Percentiles rank a stretch among this genome's conserved stretches.
These are phyloP conservation scores for Caenorhabditis sulstoni DNA, from an alignment of 2,888 invertebrate species.

Conservation along the genomic window DNA sequence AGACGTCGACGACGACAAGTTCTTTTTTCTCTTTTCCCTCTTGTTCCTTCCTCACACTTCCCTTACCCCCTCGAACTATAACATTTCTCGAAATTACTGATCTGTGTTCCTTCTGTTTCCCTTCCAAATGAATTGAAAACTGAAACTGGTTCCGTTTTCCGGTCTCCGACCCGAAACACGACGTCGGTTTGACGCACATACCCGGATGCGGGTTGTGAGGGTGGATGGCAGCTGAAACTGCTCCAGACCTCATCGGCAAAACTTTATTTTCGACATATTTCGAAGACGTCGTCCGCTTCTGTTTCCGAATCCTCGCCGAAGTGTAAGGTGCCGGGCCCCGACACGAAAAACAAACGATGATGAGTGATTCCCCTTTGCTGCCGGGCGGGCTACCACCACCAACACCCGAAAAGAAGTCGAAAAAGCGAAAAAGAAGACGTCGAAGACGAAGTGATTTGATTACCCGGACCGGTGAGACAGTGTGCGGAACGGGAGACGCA, in stretches of 20 bases:
- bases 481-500: too few species aligned
- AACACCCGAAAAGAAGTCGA: too few species aligned
- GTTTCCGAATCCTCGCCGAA: too few species aligned
- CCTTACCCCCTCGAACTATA: too few species aligned
- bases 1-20: too few species aligned
- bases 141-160: slow-evolving; percentile 49
- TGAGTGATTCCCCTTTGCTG: too few species aligned
- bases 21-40: background rate
- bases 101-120: background rate
- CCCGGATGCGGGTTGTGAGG: slow-evolving; percentile 8
- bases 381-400: too few species aligned
- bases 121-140: background rate
- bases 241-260: background rate
- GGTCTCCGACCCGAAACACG: slow-evolving; percentile 10
- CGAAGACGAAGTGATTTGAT: slow-evolving; percentile 45
- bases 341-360: too few species aligned
- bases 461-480: slow-evolving; percentile 24
- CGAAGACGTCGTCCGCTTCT: slow-evolving; percentile 1
- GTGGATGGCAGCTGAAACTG: slow-evolving; percentile 39
- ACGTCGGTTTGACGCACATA: slow-evolving; percentile 37
- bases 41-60: background rate
- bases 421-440: background rate
- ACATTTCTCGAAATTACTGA: slow-evolving; percentile 21
- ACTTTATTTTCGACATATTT: slow-evolving; percentile 15
- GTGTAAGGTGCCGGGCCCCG: too few species aligned